Evolutionary conservation across 1,140 invertebrate genomes (phyloP), one percentile per base, ranked within the genome.

Genomic region (Pygmarrhopalites habei): DNA sequence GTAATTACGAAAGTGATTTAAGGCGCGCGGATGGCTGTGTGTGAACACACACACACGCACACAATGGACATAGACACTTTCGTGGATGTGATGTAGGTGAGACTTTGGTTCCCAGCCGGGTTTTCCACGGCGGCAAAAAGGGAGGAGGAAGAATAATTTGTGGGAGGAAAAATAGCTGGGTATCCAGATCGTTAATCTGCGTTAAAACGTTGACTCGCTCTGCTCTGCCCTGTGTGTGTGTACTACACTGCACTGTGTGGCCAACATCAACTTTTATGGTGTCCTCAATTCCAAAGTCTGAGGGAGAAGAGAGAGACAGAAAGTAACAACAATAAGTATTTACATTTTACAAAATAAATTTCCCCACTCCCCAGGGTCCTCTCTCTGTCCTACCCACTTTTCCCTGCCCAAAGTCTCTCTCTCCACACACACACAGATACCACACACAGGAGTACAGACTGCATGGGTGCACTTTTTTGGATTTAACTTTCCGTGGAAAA

Each of bases 1-100:
- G 49, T 52, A 52, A 52, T 52, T 52, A 52, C 25, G 5, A 52
- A 52, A 30, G 49, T 52, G 49, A 52, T 52, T 52, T 52, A 25
- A 25, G 21, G 28, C 28, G 49, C 28, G 23, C 28, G 28, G 5
- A 25, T 15, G 19, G 44, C 5, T 10, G 5, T 14, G n/a, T n/a
- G n/a, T n/a, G n/a, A n/a, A n/a, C n/a, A n/a, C n/a, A n/a, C n/a
- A n/a, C n/a, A n/a, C n/a, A n/a, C n/a, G n/a, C n/a, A n/a, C n/a
- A n/a, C n/a, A n/a, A n/a, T n/a, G n/a, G n/a, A n/a, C n/a, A n/a
- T n/a, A n/a, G n/a, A n/a, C n/a, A n/a, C n/a, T n/a, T n/a, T n/a
- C n/a, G n/a, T n/a, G 17, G 35, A 17, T 39, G 35, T 7, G 35
- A 10, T 7, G 35, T 7, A 10, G 35, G 35, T 39, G 7, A 10